Base-by-base conservation (phyloP, 2,797 vertebrate species). In the Sarcophilus harrisii region DNA sequence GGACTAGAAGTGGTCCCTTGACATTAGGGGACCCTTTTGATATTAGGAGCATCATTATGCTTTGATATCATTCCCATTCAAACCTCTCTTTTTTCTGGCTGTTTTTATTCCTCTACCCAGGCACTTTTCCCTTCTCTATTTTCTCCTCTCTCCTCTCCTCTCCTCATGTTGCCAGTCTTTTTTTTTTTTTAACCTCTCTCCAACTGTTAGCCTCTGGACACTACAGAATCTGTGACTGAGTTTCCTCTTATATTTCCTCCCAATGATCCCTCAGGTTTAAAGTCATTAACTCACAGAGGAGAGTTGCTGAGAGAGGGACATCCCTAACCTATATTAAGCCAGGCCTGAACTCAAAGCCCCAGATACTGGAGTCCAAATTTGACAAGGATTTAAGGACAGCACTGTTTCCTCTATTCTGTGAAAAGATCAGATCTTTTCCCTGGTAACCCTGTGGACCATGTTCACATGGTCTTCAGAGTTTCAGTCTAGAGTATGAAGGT, bases 171-270 rank as follows among this genome's bases (percentile, higher is more conserved):
- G 62, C 87, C 14, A 3, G 8, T 24, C 6, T 30, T 59, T 38
- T 30, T 30, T 59, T 38, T 30, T 81, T 81, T 73, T n/a, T n/a
- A n/a, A 21, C n/a, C 94, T 94, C 95, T 95, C 87, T 95, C 92
- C 73, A 93, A 89, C 90, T 96, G 92, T 94, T 91, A 96, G 58
- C 92, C 59, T 89, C 92, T 95, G 93, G 94, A 94, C 57, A 59
- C 92, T 49, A 93, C 89, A 91, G 90, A 73, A 94, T 58, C n/a
- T 66, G 91, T 57, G 0, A 0, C 10, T 57, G 93, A 89, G 62
- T 90, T 92, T 66, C 32, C 58, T 95, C 57, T 81, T 45, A 10
- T 81, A 81, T 81, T 81, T 81, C 73, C 21, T 81, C 32, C n/a
- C 90, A 60, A 3, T 30, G 58, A 62, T 81, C 58, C 58, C 60